Conservation (phyloP, 2,888 invertebrate genomes). For the Prenolepis imparis region DNA sequence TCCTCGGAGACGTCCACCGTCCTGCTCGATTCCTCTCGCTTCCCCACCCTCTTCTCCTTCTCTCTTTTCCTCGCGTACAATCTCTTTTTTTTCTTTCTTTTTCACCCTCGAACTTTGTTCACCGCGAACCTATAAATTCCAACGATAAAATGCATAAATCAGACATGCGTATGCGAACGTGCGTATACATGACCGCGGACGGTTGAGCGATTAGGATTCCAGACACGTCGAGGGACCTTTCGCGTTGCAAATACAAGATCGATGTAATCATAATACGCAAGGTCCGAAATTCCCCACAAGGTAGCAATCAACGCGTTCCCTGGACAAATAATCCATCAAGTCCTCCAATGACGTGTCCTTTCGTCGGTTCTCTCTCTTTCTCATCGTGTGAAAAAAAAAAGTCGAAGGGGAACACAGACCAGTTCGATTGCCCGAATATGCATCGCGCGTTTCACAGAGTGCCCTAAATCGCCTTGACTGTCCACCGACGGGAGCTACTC, state of each 20-base stretch:
- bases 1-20: conserved; percentile 52
- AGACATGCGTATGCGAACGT: conserved; percentile 70
- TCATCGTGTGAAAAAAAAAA: background rate
- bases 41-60: background rate
- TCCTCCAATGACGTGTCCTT: conserved; percentile 41
- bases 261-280: conserved; percentile 55
- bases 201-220: conserved; percentile 72
- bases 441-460: conserved; percentile 67
- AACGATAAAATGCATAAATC: conserved; percentile 74
- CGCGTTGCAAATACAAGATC: conserved; percentile 51
- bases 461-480: conserved; percentile 71
- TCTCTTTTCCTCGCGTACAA: background rate
- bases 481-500: conserved; percentile 62
- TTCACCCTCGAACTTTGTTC: conserved; percentile 66
- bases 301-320: conserved; percentile 37
- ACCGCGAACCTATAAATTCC: conserved; percentile 72
- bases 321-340: conserved; percentile 51
- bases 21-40: no score
- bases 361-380: background rate
- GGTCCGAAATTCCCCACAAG: background rate
- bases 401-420: conserved; percentile 25
- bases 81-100: background rate
- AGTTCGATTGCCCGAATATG: conserved; percentile 55
- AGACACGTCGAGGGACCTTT: conserved; percentile 59
- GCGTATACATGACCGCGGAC: conserved; percentile 50